Percentiles rank a stretch among this genome's conserved stretches.
Conservation (phyloP, 35 echinoderm and acorn worm genomes). For the Apostichopus californicus region DNA sequence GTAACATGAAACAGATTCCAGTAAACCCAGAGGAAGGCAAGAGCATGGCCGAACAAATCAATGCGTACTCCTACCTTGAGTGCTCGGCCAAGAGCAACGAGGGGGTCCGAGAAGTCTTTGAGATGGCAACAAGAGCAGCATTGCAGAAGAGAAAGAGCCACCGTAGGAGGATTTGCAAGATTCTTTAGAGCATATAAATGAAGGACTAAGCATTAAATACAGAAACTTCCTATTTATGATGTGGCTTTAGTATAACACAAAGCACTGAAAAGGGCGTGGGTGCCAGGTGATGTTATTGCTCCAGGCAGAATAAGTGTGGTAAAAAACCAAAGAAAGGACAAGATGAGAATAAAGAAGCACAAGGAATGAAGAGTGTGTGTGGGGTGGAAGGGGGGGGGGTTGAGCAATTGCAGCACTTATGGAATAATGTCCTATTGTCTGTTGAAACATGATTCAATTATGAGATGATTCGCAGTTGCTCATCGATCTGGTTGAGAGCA, state of each 20-base stretch:
- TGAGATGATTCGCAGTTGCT: no score
- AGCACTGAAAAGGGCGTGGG: no score
- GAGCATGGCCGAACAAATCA: constrained; percentile 69
- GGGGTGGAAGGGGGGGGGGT: neutral
- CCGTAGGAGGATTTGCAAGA: neutral
- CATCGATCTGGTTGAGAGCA: no score
- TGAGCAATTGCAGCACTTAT: neutral
- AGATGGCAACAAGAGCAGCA: constrained; percentile 71
- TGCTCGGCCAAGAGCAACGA: constrained; percentile 88
- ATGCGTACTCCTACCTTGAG: constrained; percentile 71
- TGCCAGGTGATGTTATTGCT: no score
- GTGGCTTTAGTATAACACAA: neutral
- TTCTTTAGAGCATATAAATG: neutral
- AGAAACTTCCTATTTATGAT: neutral
- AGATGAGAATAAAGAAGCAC: neutral
- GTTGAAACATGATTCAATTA: no score
- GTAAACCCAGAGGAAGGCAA: constrained; percentile 75
- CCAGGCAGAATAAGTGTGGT: no score
- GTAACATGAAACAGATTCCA: constrained; percentile 65
- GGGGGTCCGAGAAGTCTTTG: constrained; percentile 86
- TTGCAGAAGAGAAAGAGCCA: constrained; percentile 67
- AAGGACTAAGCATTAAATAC: neutral
- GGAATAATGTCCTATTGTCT: no score
- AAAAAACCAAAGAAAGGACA: no score
- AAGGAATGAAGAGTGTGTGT: neutral